Percentiles rank a stretch among this genome's conserved stretches.
phyloP scores from a whole-genome alignment of 2,888 invertebrate species.

The Limnephilus lunatus region DNA sequence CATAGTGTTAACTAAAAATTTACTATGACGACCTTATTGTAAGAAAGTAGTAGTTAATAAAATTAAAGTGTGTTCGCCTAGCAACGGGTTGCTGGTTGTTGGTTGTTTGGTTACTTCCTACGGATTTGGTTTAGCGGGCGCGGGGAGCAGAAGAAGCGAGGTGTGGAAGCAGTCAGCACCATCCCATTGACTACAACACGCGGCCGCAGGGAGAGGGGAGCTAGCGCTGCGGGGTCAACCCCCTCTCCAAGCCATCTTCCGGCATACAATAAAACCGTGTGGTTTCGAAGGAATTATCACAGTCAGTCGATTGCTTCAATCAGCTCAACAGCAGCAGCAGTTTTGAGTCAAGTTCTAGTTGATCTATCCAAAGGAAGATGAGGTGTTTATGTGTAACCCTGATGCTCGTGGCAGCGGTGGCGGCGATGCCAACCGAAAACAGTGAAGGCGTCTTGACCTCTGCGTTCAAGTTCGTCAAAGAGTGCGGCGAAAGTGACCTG shows the following conservation, averaged over 20 bases:
- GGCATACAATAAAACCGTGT: conserved; percentile 58
- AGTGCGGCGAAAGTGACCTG: conserved; percentile 83
- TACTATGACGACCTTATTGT: conserved; percentile 40
- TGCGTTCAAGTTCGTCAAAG: conserved; percentile 83
- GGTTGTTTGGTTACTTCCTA: background rate
- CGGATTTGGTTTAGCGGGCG: background rate
- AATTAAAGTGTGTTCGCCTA: conserved; percentile 26
- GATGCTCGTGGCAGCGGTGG: conserved; percentile 74
- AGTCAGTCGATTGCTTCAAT: conserved; percentile 61
- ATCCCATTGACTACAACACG: background rate
- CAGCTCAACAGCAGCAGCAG: conserved; percentile 43
- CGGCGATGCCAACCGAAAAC: conserved; percentile 73
- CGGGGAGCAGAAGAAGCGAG: conserved; percentile 21
- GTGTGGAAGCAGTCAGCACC: background rate
- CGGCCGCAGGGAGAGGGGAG: background rate
- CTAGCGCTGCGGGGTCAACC: background rate
- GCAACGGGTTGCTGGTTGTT: background rate
- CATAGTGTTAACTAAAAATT: conserved; percentile 9
- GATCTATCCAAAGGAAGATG: conserved; percentile 69
- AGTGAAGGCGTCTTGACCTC: conserved; percentile 79
- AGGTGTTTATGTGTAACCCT: conserved; percentile 74
- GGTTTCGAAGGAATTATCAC: conserved; percentile 58
- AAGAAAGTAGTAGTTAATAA: conserved; percentile 15
- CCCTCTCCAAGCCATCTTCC: conserved; percentile 53
- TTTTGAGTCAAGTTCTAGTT: conserved; percentile 25